Evolutionary conservation across 2,113 vertebrate species (phyloP).

Genomic region (Oceanites oceanicus): DNA sequence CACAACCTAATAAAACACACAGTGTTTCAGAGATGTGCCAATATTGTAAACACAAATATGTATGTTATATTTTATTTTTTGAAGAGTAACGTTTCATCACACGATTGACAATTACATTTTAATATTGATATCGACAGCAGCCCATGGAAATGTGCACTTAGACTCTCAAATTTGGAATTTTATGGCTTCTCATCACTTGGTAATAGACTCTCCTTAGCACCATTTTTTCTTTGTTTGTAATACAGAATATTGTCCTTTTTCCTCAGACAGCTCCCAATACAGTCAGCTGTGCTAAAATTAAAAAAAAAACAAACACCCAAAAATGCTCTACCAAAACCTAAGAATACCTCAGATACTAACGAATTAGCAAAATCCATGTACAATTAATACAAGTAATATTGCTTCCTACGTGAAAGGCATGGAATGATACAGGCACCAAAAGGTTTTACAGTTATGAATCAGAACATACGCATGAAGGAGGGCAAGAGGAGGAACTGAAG

Average conservation of each 20-base stretch:
- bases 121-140: neutral
- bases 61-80: neutral
- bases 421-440: neutral
- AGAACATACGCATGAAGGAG: neutral
- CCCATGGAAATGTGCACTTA: neutral
- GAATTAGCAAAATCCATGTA: neutral
- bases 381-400: neutral
- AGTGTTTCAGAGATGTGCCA: neutral
- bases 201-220: neutral
- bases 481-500: neutral
- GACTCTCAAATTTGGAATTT: neutral
- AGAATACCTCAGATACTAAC: neutral
- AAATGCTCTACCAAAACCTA: neutral
- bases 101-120: neutral
- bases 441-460: neutral
- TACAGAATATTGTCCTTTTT: neutral
- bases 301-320: accelerated
- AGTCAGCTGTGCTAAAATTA: neutral
- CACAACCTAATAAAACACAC: neutral
- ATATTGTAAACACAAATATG: neutral
- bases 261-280: neutral
- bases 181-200: neutral
- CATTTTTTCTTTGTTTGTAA: neutral
- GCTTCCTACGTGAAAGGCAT: neutral
- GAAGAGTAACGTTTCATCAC: neutral